Conservation (phyloP, 1,140 invertebrate species). For the Papilio polytes region DNA sequence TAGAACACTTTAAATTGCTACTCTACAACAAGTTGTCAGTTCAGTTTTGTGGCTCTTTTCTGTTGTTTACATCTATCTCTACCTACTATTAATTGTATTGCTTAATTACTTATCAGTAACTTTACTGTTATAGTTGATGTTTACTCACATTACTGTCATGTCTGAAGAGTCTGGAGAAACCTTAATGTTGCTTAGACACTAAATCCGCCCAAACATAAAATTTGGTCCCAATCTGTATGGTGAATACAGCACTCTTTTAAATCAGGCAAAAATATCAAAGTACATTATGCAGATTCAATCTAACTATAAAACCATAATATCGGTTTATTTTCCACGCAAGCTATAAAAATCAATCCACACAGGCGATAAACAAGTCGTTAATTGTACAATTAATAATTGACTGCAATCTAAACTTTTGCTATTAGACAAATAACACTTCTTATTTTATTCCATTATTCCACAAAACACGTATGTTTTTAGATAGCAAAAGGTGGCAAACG, state of each 20-base stretch:
- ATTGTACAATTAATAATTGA: conserved; percentile 22
- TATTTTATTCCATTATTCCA: neutral
- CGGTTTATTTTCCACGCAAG: conserved; percentile 20
- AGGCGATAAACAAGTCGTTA: conserved; percentile 30
- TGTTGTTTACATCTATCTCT: neutral
- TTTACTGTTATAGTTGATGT: no score
- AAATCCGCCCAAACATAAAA: no score
- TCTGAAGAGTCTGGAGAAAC: no score
- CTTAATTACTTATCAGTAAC: no score
- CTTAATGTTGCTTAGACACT: no score
- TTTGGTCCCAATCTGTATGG: no score
- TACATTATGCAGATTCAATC: neutral
- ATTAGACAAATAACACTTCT: neutral
- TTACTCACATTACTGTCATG: no score
- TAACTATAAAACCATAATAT: neutral
- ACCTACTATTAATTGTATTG: no score
- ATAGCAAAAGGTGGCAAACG: no score
- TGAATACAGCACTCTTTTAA: no score
- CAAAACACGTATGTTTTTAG: neutral
- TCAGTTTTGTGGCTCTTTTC: neutral
- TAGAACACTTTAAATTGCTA: conserved; percentile 50
- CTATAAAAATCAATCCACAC: conserved; percentile 27
- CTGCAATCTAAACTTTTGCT: conserved; percentile 1
- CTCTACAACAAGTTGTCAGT: conserved; percentile 5
- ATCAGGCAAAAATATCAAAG: neutral